phyloP scores from a whole-genome alignment of 2,113 vertebrate species.

The Ciconia boyciana region DNA sequence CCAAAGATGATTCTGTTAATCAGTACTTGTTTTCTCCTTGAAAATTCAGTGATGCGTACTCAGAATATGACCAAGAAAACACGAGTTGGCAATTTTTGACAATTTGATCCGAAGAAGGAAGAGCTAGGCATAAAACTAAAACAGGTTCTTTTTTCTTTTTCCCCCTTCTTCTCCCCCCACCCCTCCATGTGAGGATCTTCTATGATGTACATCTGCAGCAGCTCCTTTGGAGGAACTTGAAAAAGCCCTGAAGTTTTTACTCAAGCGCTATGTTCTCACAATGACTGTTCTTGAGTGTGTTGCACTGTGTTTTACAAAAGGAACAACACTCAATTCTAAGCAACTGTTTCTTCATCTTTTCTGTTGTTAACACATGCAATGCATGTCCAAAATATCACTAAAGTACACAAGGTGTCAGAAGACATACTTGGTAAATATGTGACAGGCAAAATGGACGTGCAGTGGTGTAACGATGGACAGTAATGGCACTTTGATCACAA shows the following conservation, averaged over 20 bases:
- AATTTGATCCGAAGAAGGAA: neutral
- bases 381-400: neutral
- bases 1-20: neutral
- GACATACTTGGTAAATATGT: neutral
- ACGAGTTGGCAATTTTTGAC: neutral
- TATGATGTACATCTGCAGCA: neutral
- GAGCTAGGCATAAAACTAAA: neutral
- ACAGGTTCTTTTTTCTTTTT: neutral
- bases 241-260: neutral
- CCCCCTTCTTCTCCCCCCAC: no score
- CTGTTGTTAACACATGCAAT: neutral
- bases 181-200: neutral
- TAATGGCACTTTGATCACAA: neutral
- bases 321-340: neutral
- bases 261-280: neutral
- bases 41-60: neutral
- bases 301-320: neutral
- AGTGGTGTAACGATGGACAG: neutral
- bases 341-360: neutral
- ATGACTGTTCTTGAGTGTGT: neutral
- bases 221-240: neutral
- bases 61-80: neutral
- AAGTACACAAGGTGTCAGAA: neutral
- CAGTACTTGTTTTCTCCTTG: neutral
- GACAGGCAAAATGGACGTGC: neutral